Evolutionary conservation across 2,113 vertebrate genomes (phyloP), one percentile per base, ranked within the genome.

Genomic region (Gobiocypris rarus): DNA sequence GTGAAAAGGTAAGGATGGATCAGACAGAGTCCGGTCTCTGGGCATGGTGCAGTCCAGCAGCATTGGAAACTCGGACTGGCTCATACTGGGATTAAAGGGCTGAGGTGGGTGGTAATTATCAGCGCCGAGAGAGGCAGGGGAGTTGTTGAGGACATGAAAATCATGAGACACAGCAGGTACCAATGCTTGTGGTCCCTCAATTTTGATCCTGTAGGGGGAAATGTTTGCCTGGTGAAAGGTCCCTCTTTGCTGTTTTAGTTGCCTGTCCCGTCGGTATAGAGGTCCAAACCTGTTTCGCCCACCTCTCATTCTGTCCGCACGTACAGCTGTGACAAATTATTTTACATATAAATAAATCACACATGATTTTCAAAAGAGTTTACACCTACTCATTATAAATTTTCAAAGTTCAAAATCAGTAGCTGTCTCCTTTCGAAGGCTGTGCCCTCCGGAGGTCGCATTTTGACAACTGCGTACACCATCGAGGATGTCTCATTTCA

Each of bases 211-310:
- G 88, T 87, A 88, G 91, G 90, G 84, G 77, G 88, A 84, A 43
- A 83, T 85, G 83, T 88, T 89, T 31, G 80, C 9, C 67, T 89
- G 89, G 45, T 88, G 83, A 71, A 61, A 70, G 13, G 81, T 84
- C 19, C 75, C 86, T 82, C 79, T 92, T 75, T 93, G 93, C 86
- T 93, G 93, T 87, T 95, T 95, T 82, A 94, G 85, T 77, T 94
- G 94, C 84, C 93, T 90, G 92, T 95, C 93, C 58, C 89, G 85
- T 14, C 93, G 90, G 79, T 95, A 95, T 14, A 95, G 74, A 50
- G 94, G 94, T 24, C 95, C 94, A 87, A 95, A 95, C 87, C 94
- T 95, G 89, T 95, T 95, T 86, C 95, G 90, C 10, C 95, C 95
- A 17, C 95, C 95, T 87, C 95, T 91, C 94, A 95, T 95, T 15